Evolutionary conservation across 2,888 invertebrate genomes (phyloP).

Genomic region (Tetragonula carbonaria): DNA sequence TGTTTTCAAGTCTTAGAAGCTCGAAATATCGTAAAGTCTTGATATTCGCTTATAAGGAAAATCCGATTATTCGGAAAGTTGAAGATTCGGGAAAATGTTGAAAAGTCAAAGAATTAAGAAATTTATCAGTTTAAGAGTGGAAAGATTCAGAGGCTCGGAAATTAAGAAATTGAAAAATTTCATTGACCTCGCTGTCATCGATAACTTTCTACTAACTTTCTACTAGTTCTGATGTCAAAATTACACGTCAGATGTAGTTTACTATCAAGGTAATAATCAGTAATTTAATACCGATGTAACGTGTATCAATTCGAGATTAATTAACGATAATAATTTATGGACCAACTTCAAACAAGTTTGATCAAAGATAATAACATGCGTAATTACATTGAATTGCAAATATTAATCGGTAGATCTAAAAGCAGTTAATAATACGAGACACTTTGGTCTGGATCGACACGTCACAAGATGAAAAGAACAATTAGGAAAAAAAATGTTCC

Average conservation of each 20-base stretch:
- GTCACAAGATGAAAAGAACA: not conserved
- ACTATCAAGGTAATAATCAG: not conserved
- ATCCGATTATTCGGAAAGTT: not conserved
- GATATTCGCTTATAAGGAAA: not conserved
- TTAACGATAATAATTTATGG: slow-evolving; percentile 13
- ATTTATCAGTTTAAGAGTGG: not conserved
- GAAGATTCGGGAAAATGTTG: not conserved
- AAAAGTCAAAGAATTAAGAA: not conserved
- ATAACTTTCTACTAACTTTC: not conserved
- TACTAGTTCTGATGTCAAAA: not conserved
- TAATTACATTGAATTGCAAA: not conserved
- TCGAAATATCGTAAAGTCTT: not conserved
- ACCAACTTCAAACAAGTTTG: not conserved
- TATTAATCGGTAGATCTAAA: not conserved
- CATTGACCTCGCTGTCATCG: not conserved
- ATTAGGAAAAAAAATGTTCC: not conserved
- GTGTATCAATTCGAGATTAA: not conserved
- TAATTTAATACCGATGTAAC: not conserved
- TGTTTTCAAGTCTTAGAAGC: not conserved
- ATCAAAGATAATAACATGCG: slow-evolving; percentile 3
- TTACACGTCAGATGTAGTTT: not conserved
- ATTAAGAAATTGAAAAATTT: not conserved
- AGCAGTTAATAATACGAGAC: not conserved
- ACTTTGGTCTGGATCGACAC: not conserved
- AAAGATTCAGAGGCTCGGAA: not conserved